Base-by-base conservation (phyloP, 2,888 invertebrate species). In the Prosapia bicincta region DNA sequence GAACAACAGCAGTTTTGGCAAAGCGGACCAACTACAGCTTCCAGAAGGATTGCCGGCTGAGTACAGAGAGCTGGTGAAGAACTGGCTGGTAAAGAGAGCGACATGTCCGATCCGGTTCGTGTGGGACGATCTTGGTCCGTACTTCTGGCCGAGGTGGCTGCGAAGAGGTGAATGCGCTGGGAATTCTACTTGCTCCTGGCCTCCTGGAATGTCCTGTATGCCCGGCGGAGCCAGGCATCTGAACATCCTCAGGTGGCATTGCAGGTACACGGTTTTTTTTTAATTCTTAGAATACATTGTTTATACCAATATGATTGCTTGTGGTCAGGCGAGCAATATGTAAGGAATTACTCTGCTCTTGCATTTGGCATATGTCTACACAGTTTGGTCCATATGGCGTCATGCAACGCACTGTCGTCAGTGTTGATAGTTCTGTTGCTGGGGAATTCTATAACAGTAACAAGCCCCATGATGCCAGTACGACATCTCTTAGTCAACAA, bases 71-170 rank as follows among this genome's bases (percentile, higher is more conserved):
- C 69, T 80, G 68, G 80, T 83, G 71, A 80, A 79, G 30, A 75
- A 78, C 25, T 83, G 83, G 83, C 78, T 83, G 67, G 81, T 82
- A 43, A 76, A 80, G 3, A 76, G 80, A 54, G 82, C 81, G 15
- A 80, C 82, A 24, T 88, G 88, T 78, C 87, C 87, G 3, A 85
- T 88, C 66, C 81, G 82, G 28, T 86, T 85, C 81, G 81, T 82
- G 24, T 88, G 88, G 88, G 85, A 83, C 77, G 86, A 88, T 80
- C 81, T 88, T 74, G 87, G 87, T 0, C 80, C 84, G 25, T 83
- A 86, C 72, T 88, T 88, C 82, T 88, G 87, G 87, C 88, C 88
- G 7, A 82, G 86, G 38, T 88, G 76, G 78, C 76, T 79, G 30
- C 77, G 77, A 26, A 28, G 72, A 15, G 81, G 79, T 9, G 77